Evolutionary conservation across 2,888 invertebrate species (phyloP).

Genomic region (Rhamphomyia laevipes): DNA sequence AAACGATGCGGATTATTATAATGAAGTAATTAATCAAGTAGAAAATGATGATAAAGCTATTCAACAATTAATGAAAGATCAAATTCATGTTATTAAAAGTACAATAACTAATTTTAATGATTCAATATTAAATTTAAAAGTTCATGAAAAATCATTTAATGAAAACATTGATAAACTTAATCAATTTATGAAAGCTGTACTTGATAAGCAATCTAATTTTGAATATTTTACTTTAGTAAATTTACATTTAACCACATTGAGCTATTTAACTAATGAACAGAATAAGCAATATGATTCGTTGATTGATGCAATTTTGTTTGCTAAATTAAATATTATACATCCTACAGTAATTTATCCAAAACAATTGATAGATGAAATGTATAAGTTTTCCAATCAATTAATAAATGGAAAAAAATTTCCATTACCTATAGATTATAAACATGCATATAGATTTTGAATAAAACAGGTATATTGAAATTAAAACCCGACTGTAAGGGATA

Average conservation of each 20-base stretch:
- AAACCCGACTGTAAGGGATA: too few relatives aligned
- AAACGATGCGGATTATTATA: constrained; percentile 12
- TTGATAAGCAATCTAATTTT: background rate
- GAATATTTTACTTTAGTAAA: constrained; percentile 2
- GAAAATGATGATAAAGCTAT: constrained; percentile 11
- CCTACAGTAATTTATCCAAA: constrained; percentile 14
- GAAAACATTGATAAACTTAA: constrained; percentile 11
- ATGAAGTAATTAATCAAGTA: constrained; percentile 13
- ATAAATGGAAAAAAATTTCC: too few relatives aligned
- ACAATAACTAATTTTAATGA: constrained; percentile 15
- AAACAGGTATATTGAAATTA: too few relatives aligned
- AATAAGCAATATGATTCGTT: constrained; percentile 10
- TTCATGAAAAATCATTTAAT: constrained; percentile 14
- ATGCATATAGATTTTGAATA: too few relatives aligned
- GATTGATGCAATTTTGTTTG: constrained; percentile 12
- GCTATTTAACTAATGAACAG: constrained; percentile 11
- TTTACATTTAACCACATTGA: constrained; percentile 12
- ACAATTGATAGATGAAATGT: constrained; percentile 11
- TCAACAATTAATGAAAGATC: constrained; percentile 13
- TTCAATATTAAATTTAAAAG: constrained; percentile 11
- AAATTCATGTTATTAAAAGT: constrained; percentile 13
- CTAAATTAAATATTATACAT: constrained; percentile 14
- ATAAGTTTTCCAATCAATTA: too few relatives aligned
- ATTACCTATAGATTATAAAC: too few relatives aligned
- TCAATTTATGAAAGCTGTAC: constrained; percentile 7